These are phyloP conservation scores for Hirudo medicinalis DNA, from an alignment of 1,140 invertebrate genomes.

Conservation along the genomic window DNA sequence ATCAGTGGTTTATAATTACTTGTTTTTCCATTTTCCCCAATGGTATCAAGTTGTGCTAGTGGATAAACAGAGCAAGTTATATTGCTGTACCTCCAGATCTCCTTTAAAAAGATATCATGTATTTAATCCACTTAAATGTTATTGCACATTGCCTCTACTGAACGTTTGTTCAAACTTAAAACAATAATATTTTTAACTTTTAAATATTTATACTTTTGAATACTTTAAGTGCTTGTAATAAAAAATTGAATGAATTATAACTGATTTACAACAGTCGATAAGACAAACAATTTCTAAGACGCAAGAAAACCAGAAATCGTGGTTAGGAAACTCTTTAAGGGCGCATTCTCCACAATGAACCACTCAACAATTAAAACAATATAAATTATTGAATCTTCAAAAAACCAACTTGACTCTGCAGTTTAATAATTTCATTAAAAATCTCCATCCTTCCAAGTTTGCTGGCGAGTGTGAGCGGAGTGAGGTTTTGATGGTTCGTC, in stretches of 20 bases:
- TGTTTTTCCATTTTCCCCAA: conserved; percentile 69
- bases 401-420: conserved; percentile 58
- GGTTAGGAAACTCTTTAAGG: too few relatives aligned
- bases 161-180: too few relatives aligned
- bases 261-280: too few relatives aligned
- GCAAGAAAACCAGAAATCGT: background rate
- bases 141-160: too few relatives aligned
- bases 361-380: too few relatives aligned
- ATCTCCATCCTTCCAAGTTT: conserved; percentile 86
- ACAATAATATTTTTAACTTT: too few relatives aligned
- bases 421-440: conserved; percentile 92
- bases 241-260: too few relatives aligned
- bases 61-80: conserved; percentile 98
- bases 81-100: conserved; percentile 97
- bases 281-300: too few relatives aligned
- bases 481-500: conserved; percentile 72
- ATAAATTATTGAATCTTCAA: background rate
- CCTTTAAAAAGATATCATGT: conserved; percentile 37
- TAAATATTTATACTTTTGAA: too few relatives aligned
- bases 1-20: background rate
- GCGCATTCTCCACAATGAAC: too few relatives aligned
- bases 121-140: too few relatives aligned
- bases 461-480: conserved; percentile 85
- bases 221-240: too few relatives aligned
- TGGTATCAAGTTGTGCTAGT: conserved; percentile 83